phyloP scores from a whole-genome alignment of 2,113 vertebrate species.

The Caracal caracal region DNA sequence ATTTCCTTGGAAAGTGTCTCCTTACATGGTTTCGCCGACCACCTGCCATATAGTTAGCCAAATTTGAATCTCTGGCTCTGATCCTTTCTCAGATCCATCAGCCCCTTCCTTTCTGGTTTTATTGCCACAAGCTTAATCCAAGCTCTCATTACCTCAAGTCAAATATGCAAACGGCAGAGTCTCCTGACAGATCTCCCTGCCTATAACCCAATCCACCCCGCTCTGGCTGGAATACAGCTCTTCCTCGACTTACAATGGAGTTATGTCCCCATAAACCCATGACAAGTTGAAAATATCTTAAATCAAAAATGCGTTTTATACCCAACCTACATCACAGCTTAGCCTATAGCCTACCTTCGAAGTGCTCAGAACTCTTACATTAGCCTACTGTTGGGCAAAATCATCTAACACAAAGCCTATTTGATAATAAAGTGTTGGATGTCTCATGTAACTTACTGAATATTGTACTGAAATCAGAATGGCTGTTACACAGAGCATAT shows the following conservation, averaged over 20 bases:
- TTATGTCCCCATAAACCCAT: neutral
- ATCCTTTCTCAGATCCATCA: conserved; percentile 26
- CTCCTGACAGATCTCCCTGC: conserved; percentile 16
- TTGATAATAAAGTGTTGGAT: neutral
- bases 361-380: neutral
- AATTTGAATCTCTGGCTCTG: conserved; percentile 52
- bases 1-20: conserved; percentile 62
- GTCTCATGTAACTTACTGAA: neutral
- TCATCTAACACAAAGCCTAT: neutral
- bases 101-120: conserved; percentile 57
- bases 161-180: conserved; percentile 56
- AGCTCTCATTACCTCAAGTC: conserved; percentile 55
- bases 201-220: neutral
- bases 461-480: neutral
- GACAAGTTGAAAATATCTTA: neutral
- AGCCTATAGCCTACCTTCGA: neutral
- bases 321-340: neutral
- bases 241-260: neutral
- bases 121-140: conserved; percentile 47
- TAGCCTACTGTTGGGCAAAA: neutral
- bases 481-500: neutral
- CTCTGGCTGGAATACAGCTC: conserved; percentile 8
- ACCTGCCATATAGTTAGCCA: conserved; percentile 39
- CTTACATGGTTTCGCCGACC: conserved; percentile 36
- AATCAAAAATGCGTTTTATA: neutral